Evolutionary conservation across 2,113 vertebrate species (phyloP).

Genomic region (Chionomys nivalis): DNA sequence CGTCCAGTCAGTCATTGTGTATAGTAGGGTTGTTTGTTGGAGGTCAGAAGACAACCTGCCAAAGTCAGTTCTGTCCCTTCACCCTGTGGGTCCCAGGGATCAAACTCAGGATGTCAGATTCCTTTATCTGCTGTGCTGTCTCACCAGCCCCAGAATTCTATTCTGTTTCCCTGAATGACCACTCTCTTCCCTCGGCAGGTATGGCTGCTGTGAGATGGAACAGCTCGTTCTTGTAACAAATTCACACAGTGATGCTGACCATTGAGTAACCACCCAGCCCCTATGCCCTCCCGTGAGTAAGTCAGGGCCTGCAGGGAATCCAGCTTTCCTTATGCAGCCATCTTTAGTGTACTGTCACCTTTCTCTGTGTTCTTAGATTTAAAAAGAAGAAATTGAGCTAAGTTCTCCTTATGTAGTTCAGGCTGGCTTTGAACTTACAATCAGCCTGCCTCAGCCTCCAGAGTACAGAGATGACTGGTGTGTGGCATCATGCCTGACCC

Average conservation of each 20-base stretch:
- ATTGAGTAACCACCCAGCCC: neutral
- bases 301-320: neutral
- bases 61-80: no score
- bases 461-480: neutral
- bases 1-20: neutral
- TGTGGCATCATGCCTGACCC: neutral
- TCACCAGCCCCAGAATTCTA: neutral
- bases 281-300: neutral
- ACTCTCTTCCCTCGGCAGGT: neutral
- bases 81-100: neutral
- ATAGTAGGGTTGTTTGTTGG: neutral
- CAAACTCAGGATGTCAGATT: neutral
- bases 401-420: neutral
- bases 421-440: neutral
- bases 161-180: neutral
- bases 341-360: neutral
- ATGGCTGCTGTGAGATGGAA: neutral
- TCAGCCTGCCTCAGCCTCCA: neutral
- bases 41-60: neutral
- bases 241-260: neutral
- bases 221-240: neutral
- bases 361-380: neutral
- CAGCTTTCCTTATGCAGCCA: neutral
- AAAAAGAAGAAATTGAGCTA: neutral
- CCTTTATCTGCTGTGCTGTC: neutral